A percentile compares a stretch with the other conserved stretches of the same genome.
Evolutionary conservation across 2,888 invertebrate genomes (phyloP).

Genomic region (Lamellibrachia columna): DNA sequence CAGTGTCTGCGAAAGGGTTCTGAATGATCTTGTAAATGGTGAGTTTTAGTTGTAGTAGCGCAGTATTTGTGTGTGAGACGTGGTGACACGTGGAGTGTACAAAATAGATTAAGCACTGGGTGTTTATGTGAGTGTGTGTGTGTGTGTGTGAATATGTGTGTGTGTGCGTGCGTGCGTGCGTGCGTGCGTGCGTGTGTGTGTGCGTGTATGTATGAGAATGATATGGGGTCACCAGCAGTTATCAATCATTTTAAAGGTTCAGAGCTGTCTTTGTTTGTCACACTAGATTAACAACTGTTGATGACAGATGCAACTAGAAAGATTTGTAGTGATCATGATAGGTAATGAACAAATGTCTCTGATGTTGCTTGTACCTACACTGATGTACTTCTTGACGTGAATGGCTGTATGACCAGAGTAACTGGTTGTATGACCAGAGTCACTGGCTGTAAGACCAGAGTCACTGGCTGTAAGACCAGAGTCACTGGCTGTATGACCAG

Average conservation of each 20-base stretch:
- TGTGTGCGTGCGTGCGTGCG: not conserved
- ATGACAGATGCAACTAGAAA: not conserved
- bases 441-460: not conserved
- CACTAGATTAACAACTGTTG: not conserved
- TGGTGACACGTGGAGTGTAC: slow-evolving; percentile 9
- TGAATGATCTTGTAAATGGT: slow-evolving; percentile 1
- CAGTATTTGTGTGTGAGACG: not conserved
- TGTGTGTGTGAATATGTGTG: not conserved
- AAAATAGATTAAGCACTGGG: slow-evolving; percentile 11
- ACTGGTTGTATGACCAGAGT: not conserved
- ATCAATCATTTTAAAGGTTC: not conserved
- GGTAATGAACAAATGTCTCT: not conserved
- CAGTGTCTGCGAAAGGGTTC: not conserved
- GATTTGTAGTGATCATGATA: not conserved
- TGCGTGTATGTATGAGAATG: not conserved
- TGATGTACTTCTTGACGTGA: not conserved
- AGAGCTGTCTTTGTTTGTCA: not conserved
- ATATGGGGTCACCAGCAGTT: not conserved
- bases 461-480: not conserved
- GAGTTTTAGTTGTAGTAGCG: slow-evolving; percentile 16
- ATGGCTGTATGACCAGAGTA: not conserved
- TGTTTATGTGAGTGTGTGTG: not conserved
- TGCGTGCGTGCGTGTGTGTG: not conserved
- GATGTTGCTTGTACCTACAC: not conserved
- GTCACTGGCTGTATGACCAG: not conserved